Base-by-base conservation (phyloP, 2,797 vertebrate genomes). In the Parauchenoglanis punctatus region DNA sequence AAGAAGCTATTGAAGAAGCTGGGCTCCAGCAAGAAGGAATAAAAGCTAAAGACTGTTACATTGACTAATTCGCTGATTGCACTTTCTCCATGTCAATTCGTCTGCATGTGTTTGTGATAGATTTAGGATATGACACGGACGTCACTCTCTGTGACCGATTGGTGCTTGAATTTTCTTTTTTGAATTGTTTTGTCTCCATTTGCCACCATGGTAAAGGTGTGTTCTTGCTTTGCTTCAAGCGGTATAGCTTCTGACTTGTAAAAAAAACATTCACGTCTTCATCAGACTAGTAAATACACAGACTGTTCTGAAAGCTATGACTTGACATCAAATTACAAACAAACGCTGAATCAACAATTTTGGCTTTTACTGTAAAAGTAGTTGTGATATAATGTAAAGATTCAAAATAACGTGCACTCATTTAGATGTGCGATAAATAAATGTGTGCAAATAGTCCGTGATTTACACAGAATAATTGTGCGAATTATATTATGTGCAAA, bases 1-100 rank as follows among this genome's bases (percentile, higher is more conserved):
- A 97, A 96, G 95, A 96, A 95, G 86, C 96, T 99, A 89, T 97
- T 99, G 90, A 97, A 92, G 95, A 98, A 96, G 91, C 95, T 99
- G 91, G 96, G 97, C 82, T 97, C 97, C 89, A 96, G 95, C 94
- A 98, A 98, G 94, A 98, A 97, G 92, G 96, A 96, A 63, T 97
- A 93, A 96, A 75, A 46, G 59, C 17, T 12, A 28, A 65, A 72
- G 70, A 75, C 84, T 80, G 86, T 89, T 85, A 87, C 52, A 40
- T 13, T 67, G 40, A 81, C 63, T 78, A 15, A 88, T 65, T 76
- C 70, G 93, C 94, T 93, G 91, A 93, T 88, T 75, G 67, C 91
- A 86, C 90, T 86, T 91, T 89, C 82, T 72, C 75, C 73, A 44
- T 35, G 87, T 77, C 12, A 17, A 72, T 67, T 54, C 63, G 59